Evolutionary conservation across 1,140 invertebrate genomes (phyloP), one percentile per base, ranked within the genome.

Genomic region (Acromyrmex heyeri): DNA sequence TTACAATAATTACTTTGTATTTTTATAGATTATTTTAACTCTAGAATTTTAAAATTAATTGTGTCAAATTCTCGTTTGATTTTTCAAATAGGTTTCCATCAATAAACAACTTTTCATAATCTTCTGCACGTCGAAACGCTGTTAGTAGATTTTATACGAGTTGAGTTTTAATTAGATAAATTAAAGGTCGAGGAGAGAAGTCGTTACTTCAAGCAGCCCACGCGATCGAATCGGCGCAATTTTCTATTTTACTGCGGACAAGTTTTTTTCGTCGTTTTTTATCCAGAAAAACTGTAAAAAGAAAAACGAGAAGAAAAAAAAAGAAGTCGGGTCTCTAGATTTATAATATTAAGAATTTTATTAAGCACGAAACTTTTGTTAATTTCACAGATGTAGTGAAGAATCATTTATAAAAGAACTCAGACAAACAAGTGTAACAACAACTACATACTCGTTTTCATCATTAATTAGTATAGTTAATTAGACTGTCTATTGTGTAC

Each of bases 391-490:
- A 8, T 27, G 38, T 50, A 34, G 24, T 8, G 48, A 44, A 81
- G n/a, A 18, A 14, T 16, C 24, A 8, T 75, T 73, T 50, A 21
- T 14, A 38, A 72, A 73, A 55, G 10, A 69, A 48, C 65, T 14
- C 34, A 14, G 38, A 61, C 38, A 21, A 7, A 6, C 21, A 24
- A 48, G 27, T 53, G 5, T 24, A 30, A 24, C 16, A 30, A 10
- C 64, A n/a, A 27, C 21, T 14, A 18, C 21, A 18, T 55, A 57
- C 50, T 79, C 53, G 38, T 48, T 86, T 86, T 86, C 55, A 44
- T 86, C 53, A 86, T 86, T 79, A 86, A 79, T 78, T 86, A 86
- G 14, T 77, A 76, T 59, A 55, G 64, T 79, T 79, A 79, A 86
- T 24, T 70, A 61, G 27, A 79, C 38, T 34, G 48, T 44, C 21